A percentile compares a stretch with the other conserved stretches of the same genome.
Evolutionary conservation across 1,140 invertebrate genomes (phyloP).

Genomic region (Drosophila repleta): DNA sequence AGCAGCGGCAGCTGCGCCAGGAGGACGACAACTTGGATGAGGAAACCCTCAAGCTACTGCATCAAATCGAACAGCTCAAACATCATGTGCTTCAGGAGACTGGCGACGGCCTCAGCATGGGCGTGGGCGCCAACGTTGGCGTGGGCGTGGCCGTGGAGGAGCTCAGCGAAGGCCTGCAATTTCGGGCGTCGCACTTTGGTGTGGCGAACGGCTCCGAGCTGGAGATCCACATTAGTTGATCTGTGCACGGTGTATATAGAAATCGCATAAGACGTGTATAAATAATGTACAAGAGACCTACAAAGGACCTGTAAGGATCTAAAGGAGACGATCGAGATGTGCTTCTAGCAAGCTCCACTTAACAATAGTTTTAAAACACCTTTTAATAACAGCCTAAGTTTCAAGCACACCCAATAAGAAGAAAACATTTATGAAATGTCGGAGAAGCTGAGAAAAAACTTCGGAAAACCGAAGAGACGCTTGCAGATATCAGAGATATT

Average conservation of each 20-base stretch:
- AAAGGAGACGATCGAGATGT: neutral
- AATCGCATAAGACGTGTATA: neutral
- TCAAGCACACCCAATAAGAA: neutral
- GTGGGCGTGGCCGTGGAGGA: constrained; percentile 49
- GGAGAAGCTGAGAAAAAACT: neutral
- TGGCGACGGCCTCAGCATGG: constrained; percentile 64
- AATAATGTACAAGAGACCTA: constrained; percentile 34
- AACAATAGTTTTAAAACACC: neutral
- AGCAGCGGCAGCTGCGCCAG: constrained; percentile 59
- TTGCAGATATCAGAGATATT: neutral
- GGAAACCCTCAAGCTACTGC: constrained; percentile 73
- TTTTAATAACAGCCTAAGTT: neutral
- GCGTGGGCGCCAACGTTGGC: constrained; percentile 1
- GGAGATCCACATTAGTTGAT: constrained; percentile 58
- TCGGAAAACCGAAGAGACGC: neutral
- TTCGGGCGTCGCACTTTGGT: constrained; percentile 56
- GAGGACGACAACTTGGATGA: constrained; percentile 80
- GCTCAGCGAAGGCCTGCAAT: constrained; percentile 50
- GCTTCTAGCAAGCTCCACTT: neutral
- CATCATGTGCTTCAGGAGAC: constrained; percentile 79
- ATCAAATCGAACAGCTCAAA: constrained; percentile 81
- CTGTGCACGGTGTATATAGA: constrained; percentile 22
- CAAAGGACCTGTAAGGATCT: constrained; percentile 25
- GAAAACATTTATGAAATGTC: neutral
- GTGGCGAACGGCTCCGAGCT: constrained; percentile 36